Conservation (phyloP, 2,113 vertebrate genomes). For the Phrynosoma blainvillii region DNA sequence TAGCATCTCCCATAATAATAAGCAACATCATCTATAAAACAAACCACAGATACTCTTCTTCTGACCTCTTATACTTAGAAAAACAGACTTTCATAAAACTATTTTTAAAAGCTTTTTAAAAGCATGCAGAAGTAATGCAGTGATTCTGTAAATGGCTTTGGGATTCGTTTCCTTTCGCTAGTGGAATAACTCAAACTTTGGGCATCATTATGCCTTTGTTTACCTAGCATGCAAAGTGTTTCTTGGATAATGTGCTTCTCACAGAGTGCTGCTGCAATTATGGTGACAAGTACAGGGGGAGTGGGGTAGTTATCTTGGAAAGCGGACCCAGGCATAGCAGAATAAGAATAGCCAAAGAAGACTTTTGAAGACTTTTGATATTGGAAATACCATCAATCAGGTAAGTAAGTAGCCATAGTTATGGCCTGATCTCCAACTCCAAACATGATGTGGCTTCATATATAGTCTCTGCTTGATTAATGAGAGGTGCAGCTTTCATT, state of each 20-base stretch:
- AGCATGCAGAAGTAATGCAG: not conserved
- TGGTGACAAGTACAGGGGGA: not conserved
- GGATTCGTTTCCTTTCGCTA: constrained; percentile 25
- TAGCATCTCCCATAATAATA: not conserved
- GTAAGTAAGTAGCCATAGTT: not conserved
- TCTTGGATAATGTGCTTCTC: not conserved
- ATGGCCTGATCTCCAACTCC: not conserved
- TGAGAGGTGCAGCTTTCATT: not conserved
- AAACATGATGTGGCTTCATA: not conserved
- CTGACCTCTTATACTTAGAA: not conserved
- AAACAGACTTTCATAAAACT: constrained; percentile 28
- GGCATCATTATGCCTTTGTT: constrained; percentile 34
- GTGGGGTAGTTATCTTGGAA: not conserved
- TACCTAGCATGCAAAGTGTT: constrained; percentile 16
- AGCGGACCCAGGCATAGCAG: not conserved
- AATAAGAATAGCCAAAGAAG: constrained; percentile 5
- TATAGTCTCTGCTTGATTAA: not conserved
- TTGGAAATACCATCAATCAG: not conserved
- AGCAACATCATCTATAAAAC: not conserved
- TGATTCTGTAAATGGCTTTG: constrained; percentile 5
- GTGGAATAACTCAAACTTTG: not conserved
- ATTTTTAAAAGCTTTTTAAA: constrained; percentile 32
- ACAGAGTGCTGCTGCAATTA: not conserved
- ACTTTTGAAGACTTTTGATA: not conserved
- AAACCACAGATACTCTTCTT: not conserved